Base-by-base conservation (phyloP, 2,113 vertebrate genomes). In the Grus americana region DNA sequence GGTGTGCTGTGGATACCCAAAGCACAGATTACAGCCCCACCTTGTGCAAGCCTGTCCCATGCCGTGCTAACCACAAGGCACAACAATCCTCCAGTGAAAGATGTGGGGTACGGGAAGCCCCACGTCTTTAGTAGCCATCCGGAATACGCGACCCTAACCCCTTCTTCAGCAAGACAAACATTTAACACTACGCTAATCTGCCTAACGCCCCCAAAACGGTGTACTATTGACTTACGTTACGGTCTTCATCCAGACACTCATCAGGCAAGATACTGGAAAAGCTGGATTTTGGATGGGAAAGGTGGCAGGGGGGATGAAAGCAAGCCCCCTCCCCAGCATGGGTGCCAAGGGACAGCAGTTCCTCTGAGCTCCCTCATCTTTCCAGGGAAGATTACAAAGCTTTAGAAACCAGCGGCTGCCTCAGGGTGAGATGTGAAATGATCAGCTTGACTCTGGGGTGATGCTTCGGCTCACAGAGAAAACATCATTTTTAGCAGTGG, bases 61-160 rank as follows among this genome's bases (percentile, higher is more conserved):
- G 14, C 23, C 3, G 0, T 5, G 14, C 52, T 36, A 46, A 57
- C 10, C 54, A n/a, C 65, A 59, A 22, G 44, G 26, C 30, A 75
- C 38, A 23, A 38, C 40, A 20, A 46, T 29, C 23, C 57, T 36
- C 58, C n/a, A 14, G 22, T 7, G 12, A 83, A 79, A 83, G 57
- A 14, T 1, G 5, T 7, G 21, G 0, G 1, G 29, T 17, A 30
- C 0, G 1, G 29, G 52, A 54, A 76, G 52, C 21, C 21, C 11
- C 3, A 0, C 14, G 58, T 12, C 68, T 59, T 57, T 11, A 20
- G 38, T 0, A 40, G 27, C 9, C 54, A 57, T 3, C 34, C 12
- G 11, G 32, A 76, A 47, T 34, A 42, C 1, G 10, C 2, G 5
- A 34, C 3, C 18, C 38, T 26, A 44, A 58, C 3, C 8, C 22